These are phyloP conservation scores for Aricia agestis DNA, from an alignment of 1,140 invertebrate species.

Conservation along the genomic window DNA sequence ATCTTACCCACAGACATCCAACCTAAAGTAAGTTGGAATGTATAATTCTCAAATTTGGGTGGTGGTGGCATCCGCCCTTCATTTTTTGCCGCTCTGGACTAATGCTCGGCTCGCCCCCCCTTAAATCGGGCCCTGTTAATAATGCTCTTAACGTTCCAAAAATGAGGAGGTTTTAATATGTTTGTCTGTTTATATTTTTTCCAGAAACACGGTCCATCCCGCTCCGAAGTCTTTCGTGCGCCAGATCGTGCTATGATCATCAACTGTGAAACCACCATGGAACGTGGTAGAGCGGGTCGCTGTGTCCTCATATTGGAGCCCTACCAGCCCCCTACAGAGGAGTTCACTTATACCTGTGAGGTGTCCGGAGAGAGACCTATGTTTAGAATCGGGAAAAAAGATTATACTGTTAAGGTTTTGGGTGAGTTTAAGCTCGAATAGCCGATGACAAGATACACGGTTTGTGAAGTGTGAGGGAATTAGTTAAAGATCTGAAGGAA, in stretches of 20 bases:
- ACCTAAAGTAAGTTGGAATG: no score
- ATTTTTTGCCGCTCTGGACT: no score
- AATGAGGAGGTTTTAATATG: no score
- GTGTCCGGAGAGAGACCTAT: slow-evolving; percentile 54
- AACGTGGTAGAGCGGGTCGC: slow-evolving; percentile 32
- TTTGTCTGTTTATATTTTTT: slow-evolving; percentile 1
- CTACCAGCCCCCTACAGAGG: slow-evolving; percentile 32
- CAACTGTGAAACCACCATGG: slow-evolving; percentile 33
- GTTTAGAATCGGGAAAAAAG: slow-evolving; percentile 44
- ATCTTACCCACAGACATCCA: no score
- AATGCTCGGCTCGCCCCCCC: no score
- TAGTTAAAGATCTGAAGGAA: no score
- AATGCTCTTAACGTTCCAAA: no score
- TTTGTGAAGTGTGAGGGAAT: no score
- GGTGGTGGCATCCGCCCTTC: no score
- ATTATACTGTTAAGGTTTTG: slow-evolving; percentile 34
- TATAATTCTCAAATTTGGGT: no score
- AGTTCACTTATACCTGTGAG: slow-evolving; percentile 47
- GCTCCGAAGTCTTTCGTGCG: slow-evolving; percentile 30
- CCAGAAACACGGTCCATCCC: slow-evolving; percentile 37
- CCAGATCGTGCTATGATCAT: slow-evolving; percentile 33
- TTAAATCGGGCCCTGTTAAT: no score
- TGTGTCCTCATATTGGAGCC: slow-evolving; percentile 42
- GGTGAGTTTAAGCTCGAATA: slow-evolving; percentile 29
- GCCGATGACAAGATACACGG: no score